Evolutionary conservation across 2,888 invertebrate species (phyloP), one percentile per base, ranked within the genome.

Genomic region (Diarsia mendica): DNA sequence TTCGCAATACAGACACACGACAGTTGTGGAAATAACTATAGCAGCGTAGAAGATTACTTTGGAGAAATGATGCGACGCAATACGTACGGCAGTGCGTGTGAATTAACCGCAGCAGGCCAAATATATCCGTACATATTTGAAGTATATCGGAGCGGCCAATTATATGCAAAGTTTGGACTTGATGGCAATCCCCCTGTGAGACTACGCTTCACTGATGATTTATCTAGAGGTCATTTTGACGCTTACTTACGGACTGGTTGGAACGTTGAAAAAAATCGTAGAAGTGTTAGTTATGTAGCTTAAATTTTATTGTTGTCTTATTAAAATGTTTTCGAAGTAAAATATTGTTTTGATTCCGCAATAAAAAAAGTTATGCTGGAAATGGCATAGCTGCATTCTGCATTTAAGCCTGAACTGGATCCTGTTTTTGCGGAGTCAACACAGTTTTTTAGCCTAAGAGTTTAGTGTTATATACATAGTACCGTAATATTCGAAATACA

Each of bases 1-100:
- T 63, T n/a, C n/a, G n/a, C 44, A 44, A 63, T 63, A 63, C 63
- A 63, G 63, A 63, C 63, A 15, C 63, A 63, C 15, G 15, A 63
- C 44, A 44, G n/a, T 44, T 15, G 1, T 44, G 63, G 63, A 44
- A 15, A 63, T 63, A 63, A 63, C 9, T 63, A 63, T 44, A n/a
- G 15, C n/a, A n/a, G 15, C 44, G 63, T 46, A 1, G 63, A 63
- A 15, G 63, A 63, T 1, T 63, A 63, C n/a, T 46, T 3, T 15
- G 3, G 44, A 9, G 44, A 63, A 9, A 63, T 63, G 63, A 46
- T 46, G 0, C 44, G 8, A 33, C 44, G 20, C 13, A 23, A 23
- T 44, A 63, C 63, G n/a, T 63, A 23, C 3, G 63, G 63, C 9
- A 63, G 63, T 63, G 63, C 63, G 8, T 63, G 63, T 63, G 63